phyloP scores from a whole-genome alignment of 2,113 vertebrate genomes.

The Callopanchax toddi region DNA sequence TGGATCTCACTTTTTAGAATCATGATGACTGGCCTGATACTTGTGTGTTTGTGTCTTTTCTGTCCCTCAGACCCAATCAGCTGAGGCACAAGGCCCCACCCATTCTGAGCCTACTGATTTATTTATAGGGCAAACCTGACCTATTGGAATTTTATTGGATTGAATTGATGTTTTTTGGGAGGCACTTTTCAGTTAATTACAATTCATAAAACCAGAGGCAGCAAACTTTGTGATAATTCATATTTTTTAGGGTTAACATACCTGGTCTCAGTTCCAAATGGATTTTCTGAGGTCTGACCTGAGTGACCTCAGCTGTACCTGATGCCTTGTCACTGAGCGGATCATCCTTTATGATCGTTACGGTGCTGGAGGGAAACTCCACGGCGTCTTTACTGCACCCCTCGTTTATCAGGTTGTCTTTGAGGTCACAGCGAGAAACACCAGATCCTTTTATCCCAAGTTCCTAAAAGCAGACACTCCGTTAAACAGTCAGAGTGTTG shows the following conservation, averaged over 20 bases:
- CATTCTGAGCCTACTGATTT: no score
- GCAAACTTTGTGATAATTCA: no score
- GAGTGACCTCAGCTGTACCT: constrained; percentile 78
- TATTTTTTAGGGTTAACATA: constrained; percentile 47
- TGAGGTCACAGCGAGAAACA: constrained; percentile 85
- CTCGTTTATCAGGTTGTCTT: constrained; percentile 76
- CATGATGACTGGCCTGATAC: no score
- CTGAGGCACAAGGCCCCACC: no score
- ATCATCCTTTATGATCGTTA: constrained; percentile 61
- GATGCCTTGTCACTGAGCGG: constrained; percentile 87
- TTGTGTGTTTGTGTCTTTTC: no score
- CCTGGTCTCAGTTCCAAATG: constrained; percentile 86
- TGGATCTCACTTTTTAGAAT: no score
- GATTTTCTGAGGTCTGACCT: constrained; percentile 91
- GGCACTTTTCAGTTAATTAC: no score
- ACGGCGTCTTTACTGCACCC: constrained; percentile 73
- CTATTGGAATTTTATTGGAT: no score
- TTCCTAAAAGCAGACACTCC: constrained; percentile 64
- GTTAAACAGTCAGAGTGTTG: background rate
- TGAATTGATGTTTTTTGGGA: no score
- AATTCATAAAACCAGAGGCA: no score
- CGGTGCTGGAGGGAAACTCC: constrained; percentile 84
- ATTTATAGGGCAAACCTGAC: no score
- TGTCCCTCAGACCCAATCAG: no score
- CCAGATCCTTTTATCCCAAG: constrained; percentile 58